Conservation (phyloP, 23 tunicate species). For the Corella eumyota region DNA sequence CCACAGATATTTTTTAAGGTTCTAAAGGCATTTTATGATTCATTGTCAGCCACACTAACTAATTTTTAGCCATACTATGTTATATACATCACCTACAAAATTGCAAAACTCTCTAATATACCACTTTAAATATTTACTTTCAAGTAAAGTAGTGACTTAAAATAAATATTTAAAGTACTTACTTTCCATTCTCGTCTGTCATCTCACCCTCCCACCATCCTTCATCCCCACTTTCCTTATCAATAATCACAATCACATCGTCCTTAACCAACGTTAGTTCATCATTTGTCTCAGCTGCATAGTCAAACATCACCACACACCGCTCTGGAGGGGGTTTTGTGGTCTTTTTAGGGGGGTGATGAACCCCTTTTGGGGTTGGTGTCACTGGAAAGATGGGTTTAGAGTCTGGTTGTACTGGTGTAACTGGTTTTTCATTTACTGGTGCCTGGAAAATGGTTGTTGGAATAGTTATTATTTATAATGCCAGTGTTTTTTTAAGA, state of each 20-base stretch:
- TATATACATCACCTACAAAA: too few species aligned
- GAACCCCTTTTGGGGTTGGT: not conserved
- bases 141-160: too few species aligned
- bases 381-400: not conserved
- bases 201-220: constrained; percentile 96
- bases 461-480: too few species aligned
- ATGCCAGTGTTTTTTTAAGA: too few species aligned
- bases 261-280: constrained; percentile 61
- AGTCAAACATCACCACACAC: constrained; percentile 64
- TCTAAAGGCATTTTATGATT: too few species aligned
- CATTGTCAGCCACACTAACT: too few species aligned
- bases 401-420: too few species aligned
- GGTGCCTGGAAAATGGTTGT: constrained; percentile 9
- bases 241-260: constrained; percentile 37
- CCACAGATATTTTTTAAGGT: too few species aligned
- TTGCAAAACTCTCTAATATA: too few species aligned
- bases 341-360: not conserved
- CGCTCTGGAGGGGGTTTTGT: constrained; percentile 13
- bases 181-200: constrained; percentile 59
- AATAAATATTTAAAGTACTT: not conserved
- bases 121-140: too few species aligned
- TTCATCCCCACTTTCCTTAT: constrained; percentile 39
- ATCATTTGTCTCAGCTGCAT: constrained; percentile 46
- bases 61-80: too few species aligned
- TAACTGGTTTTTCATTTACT: constrained; percentile 1